Base-by-base conservation (phyloP, 1,140 invertebrate genomes). In the Lepidostoma basale region DNA sequence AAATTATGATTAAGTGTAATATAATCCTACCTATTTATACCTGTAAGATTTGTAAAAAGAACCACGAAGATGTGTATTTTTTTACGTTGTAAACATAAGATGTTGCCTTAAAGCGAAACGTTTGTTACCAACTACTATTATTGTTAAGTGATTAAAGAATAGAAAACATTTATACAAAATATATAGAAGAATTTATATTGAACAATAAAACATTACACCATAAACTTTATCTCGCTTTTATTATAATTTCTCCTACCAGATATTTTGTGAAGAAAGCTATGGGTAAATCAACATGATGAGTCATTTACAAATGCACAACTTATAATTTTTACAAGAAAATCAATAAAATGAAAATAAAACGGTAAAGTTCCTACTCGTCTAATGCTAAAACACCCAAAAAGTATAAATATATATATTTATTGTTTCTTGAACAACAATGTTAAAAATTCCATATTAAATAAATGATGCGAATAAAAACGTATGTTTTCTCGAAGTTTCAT, bases 121-220 rank as follows among this genome's bases (percentile, higher is more conserved):
- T 69, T 73, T 67, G 71, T 73, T 73, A 73, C 71, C 71, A 69
- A 69, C 67, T 73, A 73, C 71, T 73, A 73, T 73, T 73, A 73
- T 60, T 62, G 52, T 67, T 69, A 73, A 69, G 67, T 67, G 65
- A 73, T 67, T 69, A 69, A 66, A 56, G 28, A 56, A 67, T 64
- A 68, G 68, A 68, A 72, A 66, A 69, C 71, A 69, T 73, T 73
- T 73, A 73, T 73, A 73, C 67, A 73, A 69, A 73, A 73, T 69
- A 73, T 73, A 69, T 64, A 69, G 67, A 73, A 66, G 68, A 73
- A 69, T 67, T 69, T 73, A 73, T 73, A 69, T 67, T 59, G 68
- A 73, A 64, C 67, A 73, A 73, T 73, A 73, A 73, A 73, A 67
- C 64, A 67, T 67, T 67, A 67, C 64, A 60, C 64, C 39, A 45